Evolutionary conservation across 2,797 vertebrate species (phyloP), one percentile per base, ranked within the genome.

Genomic region (Discoglossus pictus): DNA sequence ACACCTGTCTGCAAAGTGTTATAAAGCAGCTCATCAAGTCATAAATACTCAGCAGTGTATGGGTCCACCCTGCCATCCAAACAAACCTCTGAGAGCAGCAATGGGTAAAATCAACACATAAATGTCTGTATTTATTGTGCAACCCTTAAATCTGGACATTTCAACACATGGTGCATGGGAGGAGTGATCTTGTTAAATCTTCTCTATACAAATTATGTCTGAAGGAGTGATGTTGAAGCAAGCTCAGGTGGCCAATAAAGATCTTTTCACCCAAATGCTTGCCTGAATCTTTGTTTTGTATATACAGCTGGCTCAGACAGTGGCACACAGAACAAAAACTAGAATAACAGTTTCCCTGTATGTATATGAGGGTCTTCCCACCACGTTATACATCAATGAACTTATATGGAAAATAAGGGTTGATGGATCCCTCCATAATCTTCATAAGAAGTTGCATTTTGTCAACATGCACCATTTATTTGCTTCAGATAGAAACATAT

Each of bases 1-100:
- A 70, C 67, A 70, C 59, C 67, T 70, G 59, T 70, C 67, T 70
- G 42, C 43, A 31, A 42, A 17, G 23, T 48, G 59, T n/a, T 56
- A 34, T 56, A 63, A 70, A 70, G 17, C 13, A 11, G n/a, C 9
- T 35, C 13, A 16, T 17, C 15, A 46, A 24, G 51, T 35, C 59
- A 24, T 70, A 70, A 70, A 70, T 70, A 62, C 34, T 55, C 35
- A 24, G 42, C 17, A 21, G 17, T 8, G 12, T 48, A 43, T 42
- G 46, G 36, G 21, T 24, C 27, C 44, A 43, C 52, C 59, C 43
- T 38, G 48, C 18, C 15, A 13, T 24, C 39, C 16, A 69, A 21
- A 55, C 56, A 62, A 44, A 61, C 9, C 34, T 23, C 27, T 6
- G 15, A 53, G 39, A 61, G 58, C 31, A 31, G 35, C 4, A 50